Conservation (phyloP, 1,140 invertebrate species). For the Linepithema humile region DNA sequence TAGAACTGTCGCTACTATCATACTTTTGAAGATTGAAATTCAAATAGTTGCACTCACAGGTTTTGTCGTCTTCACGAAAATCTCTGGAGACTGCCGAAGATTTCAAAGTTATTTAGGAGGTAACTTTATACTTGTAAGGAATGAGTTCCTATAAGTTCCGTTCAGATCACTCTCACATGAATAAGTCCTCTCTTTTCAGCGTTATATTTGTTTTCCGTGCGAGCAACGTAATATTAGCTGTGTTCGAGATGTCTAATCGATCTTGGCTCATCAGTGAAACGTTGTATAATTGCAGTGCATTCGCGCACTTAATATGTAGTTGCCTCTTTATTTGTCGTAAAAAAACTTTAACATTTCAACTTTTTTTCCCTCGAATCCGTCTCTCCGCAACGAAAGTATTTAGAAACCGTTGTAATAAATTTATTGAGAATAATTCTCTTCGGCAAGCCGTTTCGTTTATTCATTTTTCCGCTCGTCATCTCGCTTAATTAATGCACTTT, state of each 20-base stretch:
- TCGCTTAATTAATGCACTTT: constrained; percentile 44
- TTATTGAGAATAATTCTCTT: constrained; percentile 52
- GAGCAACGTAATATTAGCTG: no score
- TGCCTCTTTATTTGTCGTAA: not conserved
- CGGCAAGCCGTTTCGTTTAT: not conserved
- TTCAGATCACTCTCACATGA: not conserved
- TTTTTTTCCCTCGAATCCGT: not conserved
- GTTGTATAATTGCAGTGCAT: not conserved
- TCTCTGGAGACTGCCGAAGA: not conserved
- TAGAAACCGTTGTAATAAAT: constrained; percentile 45
- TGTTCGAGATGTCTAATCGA: not conserved
- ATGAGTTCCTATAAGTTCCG: not conserved
- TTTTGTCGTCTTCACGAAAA: not conserved
- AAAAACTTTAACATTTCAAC: not conserved
- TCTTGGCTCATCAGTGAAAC: not conserved
- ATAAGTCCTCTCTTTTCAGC: not conserved
- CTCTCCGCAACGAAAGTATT: constrained; percentile 17
- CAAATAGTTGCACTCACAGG: not conserved
- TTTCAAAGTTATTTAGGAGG: not conserved
- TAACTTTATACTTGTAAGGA: not conserved
- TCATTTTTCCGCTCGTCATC: constrained; percentile 10
- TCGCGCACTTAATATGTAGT: not conserved
- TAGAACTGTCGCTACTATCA: not conserved
- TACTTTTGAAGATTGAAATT: constrained; percentile 16
- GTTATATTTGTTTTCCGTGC: not conserved